Conservation (phyloP, 1,140 invertebrate genomes). For the Aphelinus atriplicis region DNA sequence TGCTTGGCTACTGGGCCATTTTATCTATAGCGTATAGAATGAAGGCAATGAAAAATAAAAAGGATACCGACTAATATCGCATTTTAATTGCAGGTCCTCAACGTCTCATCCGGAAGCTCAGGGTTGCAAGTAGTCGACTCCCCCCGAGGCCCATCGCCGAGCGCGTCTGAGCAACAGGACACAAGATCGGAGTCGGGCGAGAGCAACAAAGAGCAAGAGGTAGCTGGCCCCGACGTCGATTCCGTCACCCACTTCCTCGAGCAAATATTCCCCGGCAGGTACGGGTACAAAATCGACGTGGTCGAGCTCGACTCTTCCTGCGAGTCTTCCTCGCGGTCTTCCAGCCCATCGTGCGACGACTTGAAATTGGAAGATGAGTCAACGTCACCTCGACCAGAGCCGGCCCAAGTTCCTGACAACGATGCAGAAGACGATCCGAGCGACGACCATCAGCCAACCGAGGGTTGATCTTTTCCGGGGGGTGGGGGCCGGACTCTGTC, state of each 20-base stretch:
- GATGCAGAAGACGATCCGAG: slow-evolving; percentile 53
- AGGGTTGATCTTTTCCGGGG: not conserved
- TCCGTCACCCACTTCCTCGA: slow-evolving; percentile 5
- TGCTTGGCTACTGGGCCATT: no score
- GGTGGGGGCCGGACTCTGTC: no score
- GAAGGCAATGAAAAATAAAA: no score
- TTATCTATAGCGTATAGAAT: no score
- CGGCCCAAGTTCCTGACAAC: slow-evolving; percentile 52
- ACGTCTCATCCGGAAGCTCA: slow-evolving; percentile 28
- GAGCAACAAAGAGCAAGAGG: slow-evolving; percentile 38
- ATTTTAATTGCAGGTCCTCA: slow-evolving; percentile 4
- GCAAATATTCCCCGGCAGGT: slow-evolving; percentile 25
- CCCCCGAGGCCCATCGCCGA: not conserved
- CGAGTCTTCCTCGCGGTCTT: slow-evolving; percentile 39
- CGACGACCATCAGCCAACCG: slow-evolving; percentile 45
- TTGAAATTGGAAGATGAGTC: slow-evolving; percentile 68
- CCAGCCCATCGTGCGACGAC: slow-evolving; percentile 53
- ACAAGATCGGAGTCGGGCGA: not conserved
- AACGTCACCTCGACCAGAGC: slow-evolving; percentile 64
- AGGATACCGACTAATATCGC: no score
- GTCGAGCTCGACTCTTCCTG: slow-evolving; percentile 22
- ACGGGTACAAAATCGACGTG: slow-evolving; percentile 27
- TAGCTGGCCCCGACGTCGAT: not conserved
- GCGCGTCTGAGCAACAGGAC: no score
- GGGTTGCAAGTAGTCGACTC: not conserved